phyloP scores from a whole-genome alignment of 2,113 vertebrate genomes.

The Elachura formosa region DNA sequence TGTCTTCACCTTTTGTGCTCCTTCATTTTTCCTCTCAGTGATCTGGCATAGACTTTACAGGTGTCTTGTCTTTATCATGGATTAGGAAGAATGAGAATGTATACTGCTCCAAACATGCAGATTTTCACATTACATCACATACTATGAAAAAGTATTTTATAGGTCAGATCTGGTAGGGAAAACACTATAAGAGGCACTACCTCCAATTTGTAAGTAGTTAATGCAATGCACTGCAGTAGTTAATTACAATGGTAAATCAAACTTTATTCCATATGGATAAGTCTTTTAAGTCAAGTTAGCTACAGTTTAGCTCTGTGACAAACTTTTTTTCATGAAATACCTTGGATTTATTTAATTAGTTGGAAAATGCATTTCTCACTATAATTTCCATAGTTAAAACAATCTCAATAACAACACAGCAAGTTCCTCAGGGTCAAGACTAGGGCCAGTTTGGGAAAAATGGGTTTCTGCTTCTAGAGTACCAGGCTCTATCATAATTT shows the following conservation, averaged over 20 bases:
- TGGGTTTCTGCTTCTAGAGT: not conserved
- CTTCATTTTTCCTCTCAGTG: not conserved
- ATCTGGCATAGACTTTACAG: accelerated
- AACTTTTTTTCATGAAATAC: not conserved
- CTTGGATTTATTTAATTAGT: not conserved
- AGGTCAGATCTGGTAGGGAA: not conserved
- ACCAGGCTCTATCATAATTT: not conserved
- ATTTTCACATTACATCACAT: not conserved
- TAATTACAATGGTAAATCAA: not conserved
- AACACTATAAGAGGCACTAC: not conserved
- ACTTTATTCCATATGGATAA: not conserved
- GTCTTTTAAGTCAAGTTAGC: not conserved
- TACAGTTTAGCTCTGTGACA: not conserved
- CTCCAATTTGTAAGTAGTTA: not conserved
- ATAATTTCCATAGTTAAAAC: not conserved
- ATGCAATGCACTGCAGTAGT: too few relatives aligned
- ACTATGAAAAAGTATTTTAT: not conserved
- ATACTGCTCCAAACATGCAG: not conserved
- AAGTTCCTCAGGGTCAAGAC: not conserved
- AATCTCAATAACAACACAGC: not conserved
- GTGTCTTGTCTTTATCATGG: not conserved
- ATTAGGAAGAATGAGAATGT: not conserved
- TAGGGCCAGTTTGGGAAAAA: not conserved
- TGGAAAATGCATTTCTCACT: not conserved
- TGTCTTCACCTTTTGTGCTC: not conserved